A percentile compares a stretch with the other conserved stretches of the same genome.
Evolutionary conservation across 2,888 invertebrate genomes (phyloP).

Genomic region (Parnassius mnemosyne): DNA sequence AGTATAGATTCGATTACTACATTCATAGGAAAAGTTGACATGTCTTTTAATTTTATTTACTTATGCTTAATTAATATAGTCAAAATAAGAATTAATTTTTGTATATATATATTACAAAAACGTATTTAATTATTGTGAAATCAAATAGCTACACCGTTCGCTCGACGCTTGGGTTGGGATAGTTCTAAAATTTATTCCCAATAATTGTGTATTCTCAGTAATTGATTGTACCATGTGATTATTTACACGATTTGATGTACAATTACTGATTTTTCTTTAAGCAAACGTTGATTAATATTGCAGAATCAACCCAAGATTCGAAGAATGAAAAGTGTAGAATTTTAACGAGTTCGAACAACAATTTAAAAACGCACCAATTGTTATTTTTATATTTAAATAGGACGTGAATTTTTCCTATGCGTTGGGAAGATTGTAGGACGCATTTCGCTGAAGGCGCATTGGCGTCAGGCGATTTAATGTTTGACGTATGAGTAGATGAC

Average conservation of each 20-base stretch:
- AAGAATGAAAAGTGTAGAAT: neutral
- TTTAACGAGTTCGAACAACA: neutral
- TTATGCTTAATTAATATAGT: neutral
- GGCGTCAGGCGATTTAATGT: constrained; percentile 44
- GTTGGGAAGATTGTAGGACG: neutral
- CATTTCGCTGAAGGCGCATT: neutral
- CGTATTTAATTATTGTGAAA: neutral
- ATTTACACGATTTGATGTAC: neutral
- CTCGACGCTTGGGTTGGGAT: neutral
- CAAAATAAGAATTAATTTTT: neutral
- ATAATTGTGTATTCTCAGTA: neutral
- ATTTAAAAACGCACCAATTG: neutral
- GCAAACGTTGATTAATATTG: no score
- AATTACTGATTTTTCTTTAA: neutral
- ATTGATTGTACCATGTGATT: neutral
- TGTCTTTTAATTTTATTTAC: neutral
- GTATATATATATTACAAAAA: neutral
- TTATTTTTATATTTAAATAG: neutral
- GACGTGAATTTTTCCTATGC: no score
- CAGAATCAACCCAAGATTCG: neutral
- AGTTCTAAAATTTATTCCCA: neutral
- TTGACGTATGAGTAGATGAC: constrained; percentile 81
- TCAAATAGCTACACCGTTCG: neutral
- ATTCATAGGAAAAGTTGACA: neutral
- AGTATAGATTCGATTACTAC: neutral